These are phyloP conservation scores for Boulengeromyrus knoepffleri DNA, from an alignment of 2,113 vertebrate species.

Conservation along the genomic window DNA sequence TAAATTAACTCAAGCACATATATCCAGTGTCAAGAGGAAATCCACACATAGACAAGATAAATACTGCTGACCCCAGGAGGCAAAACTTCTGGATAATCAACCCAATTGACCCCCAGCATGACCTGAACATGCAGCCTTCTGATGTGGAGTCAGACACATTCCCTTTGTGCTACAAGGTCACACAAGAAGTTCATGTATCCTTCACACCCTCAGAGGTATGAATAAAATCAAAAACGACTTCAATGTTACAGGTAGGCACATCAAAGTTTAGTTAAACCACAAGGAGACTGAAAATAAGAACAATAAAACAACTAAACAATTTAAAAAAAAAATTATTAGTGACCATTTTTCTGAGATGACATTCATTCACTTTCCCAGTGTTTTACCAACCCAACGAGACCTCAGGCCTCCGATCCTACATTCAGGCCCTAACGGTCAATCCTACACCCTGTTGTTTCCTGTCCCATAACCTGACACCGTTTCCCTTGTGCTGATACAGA, in stretches of 20 bases:
- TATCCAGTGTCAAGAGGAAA: neutral
- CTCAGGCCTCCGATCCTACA: neutral
- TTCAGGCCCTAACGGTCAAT: neutral
- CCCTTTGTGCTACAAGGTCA: neutral
- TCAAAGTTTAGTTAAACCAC: neutral
- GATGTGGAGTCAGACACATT: neutral
- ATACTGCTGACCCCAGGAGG: neutral
- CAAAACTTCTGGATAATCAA: neutral
- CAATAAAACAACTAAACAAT: neutral
- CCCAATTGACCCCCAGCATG: neutral
- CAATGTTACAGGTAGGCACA: neutral
- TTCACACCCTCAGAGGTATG: neutral
- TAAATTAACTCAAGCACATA: neutral
- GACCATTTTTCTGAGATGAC: neutral
- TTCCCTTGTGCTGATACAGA: neutral
- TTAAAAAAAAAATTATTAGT: neutral
- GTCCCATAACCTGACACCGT: neutral
- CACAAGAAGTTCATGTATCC: neutral
- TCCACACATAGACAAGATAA: neutral
- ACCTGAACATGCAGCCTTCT: neutral
- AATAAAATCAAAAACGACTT: neutral
- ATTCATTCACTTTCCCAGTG: neutral
- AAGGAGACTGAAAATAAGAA: neutral
- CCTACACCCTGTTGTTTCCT: neutral
- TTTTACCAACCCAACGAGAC: neutral